A percentile compares a stretch with the other conserved stretches of the same genome.
phyloP scores from a whole-genome alignment of 2,888 invertebrate species.

The Eulithis prunata region DNA sequence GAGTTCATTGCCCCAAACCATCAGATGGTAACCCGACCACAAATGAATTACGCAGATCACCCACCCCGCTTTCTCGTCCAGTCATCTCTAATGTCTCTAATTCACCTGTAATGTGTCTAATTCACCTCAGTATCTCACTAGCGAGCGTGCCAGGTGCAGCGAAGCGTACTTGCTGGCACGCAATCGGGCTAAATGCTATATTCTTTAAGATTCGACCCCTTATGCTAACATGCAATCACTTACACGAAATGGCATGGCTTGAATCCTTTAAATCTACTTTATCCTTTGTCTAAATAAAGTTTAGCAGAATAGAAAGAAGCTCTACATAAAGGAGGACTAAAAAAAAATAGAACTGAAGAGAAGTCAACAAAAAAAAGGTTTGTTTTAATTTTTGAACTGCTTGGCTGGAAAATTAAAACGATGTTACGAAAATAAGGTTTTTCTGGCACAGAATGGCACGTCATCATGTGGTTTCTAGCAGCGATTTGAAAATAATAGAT shows the following conservation, averaged over 20 bases:
- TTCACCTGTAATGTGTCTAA: slow-evolving; percentile 34
- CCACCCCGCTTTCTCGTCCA: slow-evolving; percentile 38
- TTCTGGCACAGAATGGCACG: too few species aligned
- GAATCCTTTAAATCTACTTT: too few species aligned
- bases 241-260: too few species aligned
- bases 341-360: too few species aligned
- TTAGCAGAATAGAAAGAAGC: too few species aligned
- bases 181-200: slow-evolving; percentile 15
- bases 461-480: neutral
- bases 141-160: slow-evolving; percentile 8
- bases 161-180: slow-evolving; percentile 31
- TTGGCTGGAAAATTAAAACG: too few species aligned
- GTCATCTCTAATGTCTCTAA: slow-evolving; percentile 35
- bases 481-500: slow-evolving; percentile 28
- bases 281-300: too few species aligned
- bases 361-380: too few species aligned
- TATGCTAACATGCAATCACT: too few species aligned
- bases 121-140: neutral
- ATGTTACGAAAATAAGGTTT: too few species aligned
- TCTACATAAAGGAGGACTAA: too few species aligned
- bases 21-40: slow-evolving; percentile 18
- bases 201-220: neutral
- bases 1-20: slow-evolving; percentile 9
- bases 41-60: slow-evolving; percentile 25
- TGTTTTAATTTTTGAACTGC: too few species aligned